phyloP scores from a whole-genome alignment of 2,888 invertebrate genomes.

The Cinara cedri region DNA sequence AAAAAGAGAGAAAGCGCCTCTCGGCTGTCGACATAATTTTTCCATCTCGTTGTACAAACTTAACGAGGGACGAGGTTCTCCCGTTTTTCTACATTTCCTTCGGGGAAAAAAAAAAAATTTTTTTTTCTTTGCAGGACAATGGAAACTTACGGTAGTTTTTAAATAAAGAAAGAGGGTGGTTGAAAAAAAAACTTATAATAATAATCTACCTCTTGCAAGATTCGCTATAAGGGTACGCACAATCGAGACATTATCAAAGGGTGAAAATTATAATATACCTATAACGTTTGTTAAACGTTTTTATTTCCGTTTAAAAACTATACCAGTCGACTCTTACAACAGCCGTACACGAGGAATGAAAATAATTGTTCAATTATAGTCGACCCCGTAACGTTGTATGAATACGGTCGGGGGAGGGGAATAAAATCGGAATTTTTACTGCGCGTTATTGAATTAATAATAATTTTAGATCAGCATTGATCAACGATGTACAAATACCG shows the following conservation, averaged over 20 bases:
- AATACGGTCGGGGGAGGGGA: no score
- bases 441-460: no score
- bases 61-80: slow-evolving; percentile 45
- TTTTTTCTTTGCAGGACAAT: slow-evolving; percentile 29
- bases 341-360: neutral
- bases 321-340: no score
- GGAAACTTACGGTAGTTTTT: slow-evolving; percentile 34
- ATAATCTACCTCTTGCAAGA: slow-evolving; percentile 2
- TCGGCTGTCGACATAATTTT: slow-evolving; percentile 38
- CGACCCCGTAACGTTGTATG: no score
- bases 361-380: no score
- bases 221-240: slow-evolving; percentile 11
- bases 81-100: neutral
- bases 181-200: neutral
- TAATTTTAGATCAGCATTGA: no score
- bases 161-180: slow-evolving; percentile 47
- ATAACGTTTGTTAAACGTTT: neutral
- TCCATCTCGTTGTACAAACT: slow-evolving; percentile 40
- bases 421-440: no score
- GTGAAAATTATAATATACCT: slow-evolving; percentile 1
- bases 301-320: slow-evolving; percentile 2
- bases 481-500: no score
- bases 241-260: neutral
- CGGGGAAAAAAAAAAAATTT: neutral
- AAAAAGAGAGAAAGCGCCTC: no score